Base-by-base conservation (phyloP, 2,888 invertebrate species). In the Cordylochernes scorpioides region DNA sequence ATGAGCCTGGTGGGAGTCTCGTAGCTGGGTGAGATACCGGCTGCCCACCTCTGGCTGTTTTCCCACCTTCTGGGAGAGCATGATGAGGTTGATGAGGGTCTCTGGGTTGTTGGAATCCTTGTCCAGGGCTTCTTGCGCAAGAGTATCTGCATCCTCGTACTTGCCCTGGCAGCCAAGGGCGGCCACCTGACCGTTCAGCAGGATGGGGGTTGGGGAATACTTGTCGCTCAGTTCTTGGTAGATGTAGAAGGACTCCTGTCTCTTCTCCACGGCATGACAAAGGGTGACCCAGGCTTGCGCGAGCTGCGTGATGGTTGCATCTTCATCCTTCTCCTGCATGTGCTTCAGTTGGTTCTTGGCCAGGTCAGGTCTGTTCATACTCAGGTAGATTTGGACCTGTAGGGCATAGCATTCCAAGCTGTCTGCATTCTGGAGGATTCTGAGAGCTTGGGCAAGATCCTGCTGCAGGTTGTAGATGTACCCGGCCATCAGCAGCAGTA, bases 231-330 rank as follows among this genome's bases (percentile, higher is more conserved):
- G 63, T 59, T 97, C 94, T 64, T 94, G 78, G 45, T 77, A 77
- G 43, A 91, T 91, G 56, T 91, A 94, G 57, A 75, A 91, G 0
- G 94, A 94, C 52, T 97, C 97, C 54, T 91, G 86, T 28, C 86
- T 64, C 46, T 94, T 94, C 17, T 94, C 88, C 1, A 82, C 84
- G 7, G 91, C 84, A 74, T 77, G 48, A 10, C 52, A 64, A 36
- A 91, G 61, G 47, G 86, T 78, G 7, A 91, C 63, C 88, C 91
- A 94, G 9, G 88, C 91, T 46, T 78, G 78, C 0, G 88, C 74
- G 19, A 99, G 56, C 49, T 97, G 94, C 1, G 91, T 86, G 13
- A 97, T 54, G 0, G 88, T 91, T 24, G 80, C 77, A 55, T 99
- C 97, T 53, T 99, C 97, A 51, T 97, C 94, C 37, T 74, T 71